Base-by-base conservation (phyloP, 2,888 invertebrate genomes). In the Helobdella robusta region DNA sequence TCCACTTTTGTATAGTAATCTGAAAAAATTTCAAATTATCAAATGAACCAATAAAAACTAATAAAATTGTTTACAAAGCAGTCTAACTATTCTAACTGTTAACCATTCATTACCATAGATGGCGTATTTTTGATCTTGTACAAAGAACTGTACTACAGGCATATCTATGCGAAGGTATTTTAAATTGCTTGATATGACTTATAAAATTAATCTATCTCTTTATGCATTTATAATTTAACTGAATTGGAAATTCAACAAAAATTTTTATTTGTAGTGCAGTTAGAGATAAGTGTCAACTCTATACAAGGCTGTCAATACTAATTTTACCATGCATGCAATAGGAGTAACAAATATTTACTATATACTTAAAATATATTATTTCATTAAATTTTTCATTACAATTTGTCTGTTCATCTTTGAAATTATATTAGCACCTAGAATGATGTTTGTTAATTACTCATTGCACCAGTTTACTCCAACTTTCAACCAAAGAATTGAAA, bases 111-210 rank as follows among this genome's bases (percentile, higher is more conserved):
- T 65, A 15, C 46, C 75, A 66, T 80, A 79, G 82, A 83, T 68
- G 78, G 87, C 83, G 85, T 91, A 0, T 97, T 98, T 78, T 84
- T 94, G 80, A 92, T 92, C 68, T 82, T 98, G 32, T 98, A 98
- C 83, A 94, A 93, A 80, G 98, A 99, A 80, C 82, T 98, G 62
- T 98, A 93, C 80, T 98, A 88, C 80, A 87, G 98, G 58, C 97
- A 98, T 78, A 89, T 98, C 72, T 97, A 98, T 77, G 95, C 97
- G 0, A 85, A 90, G 71, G 87, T 92, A 67, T 87, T 75, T 67
- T 79, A 79, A 72, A 30, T 30, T 25, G 2, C 18, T 18, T 52
- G 52, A 52, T 25, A 2, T 1, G n/a, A 15, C 2, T 23, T 5
- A 25, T 52, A 52, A 25, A 25, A 25, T 2, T 2, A 3, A 15